These are phyloP conservation scores for Apodemus agrarius DNA, from an alignment of 2,797 vertebrate species.

Conservation along the genomic window DNA sequence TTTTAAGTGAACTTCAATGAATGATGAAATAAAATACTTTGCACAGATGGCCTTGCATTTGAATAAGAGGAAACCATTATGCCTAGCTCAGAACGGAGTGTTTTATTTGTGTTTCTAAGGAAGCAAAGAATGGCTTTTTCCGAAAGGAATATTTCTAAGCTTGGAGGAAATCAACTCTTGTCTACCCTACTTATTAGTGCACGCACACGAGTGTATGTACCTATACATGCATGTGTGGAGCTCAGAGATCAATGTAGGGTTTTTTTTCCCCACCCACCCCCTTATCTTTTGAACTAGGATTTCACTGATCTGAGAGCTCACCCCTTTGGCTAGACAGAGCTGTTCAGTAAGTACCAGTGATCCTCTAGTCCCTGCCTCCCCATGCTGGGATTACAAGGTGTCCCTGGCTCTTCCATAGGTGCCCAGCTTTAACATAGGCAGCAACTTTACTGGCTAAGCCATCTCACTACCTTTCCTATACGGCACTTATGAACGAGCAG, in stretches of 20 bases:
- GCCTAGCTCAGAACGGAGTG: conserved; percentile 32
- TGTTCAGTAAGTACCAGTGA: not conserved
- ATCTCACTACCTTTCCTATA: not conserved
- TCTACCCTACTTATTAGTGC: not conserved
- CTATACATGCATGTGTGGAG: not conserved
- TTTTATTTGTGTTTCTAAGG: conserved; percentile 73
- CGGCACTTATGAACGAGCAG: conserved; percentile 16
- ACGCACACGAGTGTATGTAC: accelerated
- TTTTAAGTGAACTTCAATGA: conserved; percentile 68
- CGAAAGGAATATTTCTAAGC: not conserved
- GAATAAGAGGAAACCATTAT: conserved; percentile 58
- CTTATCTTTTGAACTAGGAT: not conserved
- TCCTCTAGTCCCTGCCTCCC: not conserved
- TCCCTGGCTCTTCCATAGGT: not conserved
- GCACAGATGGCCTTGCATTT: conserved; percentile 58
- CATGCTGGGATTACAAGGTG: not conserved
- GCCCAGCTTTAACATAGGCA: not conserved
- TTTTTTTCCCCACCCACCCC: not conserved
- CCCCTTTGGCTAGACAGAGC: not conserved
- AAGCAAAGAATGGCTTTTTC: conserved; percentile 58
- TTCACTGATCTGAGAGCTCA: not conserved
- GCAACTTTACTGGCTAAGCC: not conserved
- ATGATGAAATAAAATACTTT: conserved; percentile 69
- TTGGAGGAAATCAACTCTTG: conserved; percentile 35
- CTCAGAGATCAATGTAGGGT: no score